phyloP scores from a whole-genome alignment of 1,140 invertebrate species.

The Phocides pigmalion region DNA sequence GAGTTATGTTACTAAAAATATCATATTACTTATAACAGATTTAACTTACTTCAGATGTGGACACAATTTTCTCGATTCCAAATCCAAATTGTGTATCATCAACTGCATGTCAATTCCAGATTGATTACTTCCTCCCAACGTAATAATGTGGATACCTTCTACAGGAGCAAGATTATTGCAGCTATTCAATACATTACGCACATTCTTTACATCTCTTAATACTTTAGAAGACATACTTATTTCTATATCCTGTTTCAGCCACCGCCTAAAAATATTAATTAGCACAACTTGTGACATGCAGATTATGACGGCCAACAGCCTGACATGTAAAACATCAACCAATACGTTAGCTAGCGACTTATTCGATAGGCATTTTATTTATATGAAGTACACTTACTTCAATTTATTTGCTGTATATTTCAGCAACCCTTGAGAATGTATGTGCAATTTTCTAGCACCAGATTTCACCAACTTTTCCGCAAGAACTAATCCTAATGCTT shows the following conservation, averaged over 20 bases:
- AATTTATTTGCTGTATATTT: slow-evolving; percentile 21
- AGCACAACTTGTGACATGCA: no score
- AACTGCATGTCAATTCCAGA: background rate
- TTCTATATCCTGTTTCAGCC: background rate
- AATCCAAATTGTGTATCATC: slow-evolving; percentile 4
- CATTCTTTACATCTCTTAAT: background rate
- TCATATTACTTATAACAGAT: no score
- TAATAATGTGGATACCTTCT: background rate
- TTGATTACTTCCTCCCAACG: background rate
- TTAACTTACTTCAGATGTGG: slow-evolving; percentile 8
- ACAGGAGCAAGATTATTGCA: background rate
- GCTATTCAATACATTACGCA: background rate
- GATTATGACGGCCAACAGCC: no score
- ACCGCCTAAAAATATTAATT: background rate
- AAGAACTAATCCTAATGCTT: slow-evolving; percentile 40
- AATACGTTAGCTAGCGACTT: no score
- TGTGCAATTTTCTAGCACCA: slow-evolving; percentile 42
- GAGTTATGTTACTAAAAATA: no score
- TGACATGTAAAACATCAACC: no score
- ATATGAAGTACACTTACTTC: no score
- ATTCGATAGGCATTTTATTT: no score
- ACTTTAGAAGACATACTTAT: background rate
- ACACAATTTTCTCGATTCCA: background rate
- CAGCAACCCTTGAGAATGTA: slow-evolving; percentile 36
- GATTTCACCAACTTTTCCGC: slow-evolving; percentile 40